phyloP scores from a whole-genome alignment of 1,140 invertebrate species.

The Lethrus apterus region DNA sequence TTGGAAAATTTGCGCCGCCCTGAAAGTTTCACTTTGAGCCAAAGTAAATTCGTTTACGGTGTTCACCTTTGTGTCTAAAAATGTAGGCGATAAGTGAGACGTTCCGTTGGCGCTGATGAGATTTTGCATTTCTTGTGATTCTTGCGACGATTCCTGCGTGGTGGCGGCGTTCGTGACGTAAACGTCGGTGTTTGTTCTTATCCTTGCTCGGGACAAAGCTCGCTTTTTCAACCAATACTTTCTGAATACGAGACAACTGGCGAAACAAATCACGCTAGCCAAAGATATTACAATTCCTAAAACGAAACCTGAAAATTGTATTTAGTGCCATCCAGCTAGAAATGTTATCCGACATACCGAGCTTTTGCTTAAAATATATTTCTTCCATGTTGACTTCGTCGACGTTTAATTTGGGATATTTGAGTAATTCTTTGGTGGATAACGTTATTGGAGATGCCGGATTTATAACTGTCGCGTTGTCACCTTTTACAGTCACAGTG shows the following conservation, averaged over 20 bases:
- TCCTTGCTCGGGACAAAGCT: conserved; percentile 19
- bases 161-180: conserved; percentile 20
- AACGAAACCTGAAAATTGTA: conserved; percentile 34
- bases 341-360: neutral
- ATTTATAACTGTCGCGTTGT: conserved; percentile 46
- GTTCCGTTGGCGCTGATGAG: conserved; percentile 32
- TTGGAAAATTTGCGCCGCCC: conserved; percentile 39
- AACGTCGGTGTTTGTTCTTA: conserved; percentile 22
- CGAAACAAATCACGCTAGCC: conserved; percentile 37
- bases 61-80: conserved; percentile 45
- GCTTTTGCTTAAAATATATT: too few species aligned
- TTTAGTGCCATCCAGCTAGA: neutral
- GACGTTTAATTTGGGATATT: too few species aligned
- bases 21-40: conserved; percentile 22
- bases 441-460: conserved; percentile 41
- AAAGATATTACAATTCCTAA: conserved; percentile 38
- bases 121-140: conserved; percentile 40
- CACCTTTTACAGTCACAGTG: conserved; percentile 47
- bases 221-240: conserved; percentile 35
- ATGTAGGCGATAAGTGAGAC: conserved; percentile 30
- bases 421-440: conserved; percentile 26
- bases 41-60: neutral
- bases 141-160: conserved; percentile 20
- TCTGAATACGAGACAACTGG: conserved; percentile 35
- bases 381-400: too few species aligned